Percentiles rank a stretch among this genome's conserved stretches.
Conservation (phyloP, 1,140 invertebrate genomes). For the Cydia splendana region DNA sequence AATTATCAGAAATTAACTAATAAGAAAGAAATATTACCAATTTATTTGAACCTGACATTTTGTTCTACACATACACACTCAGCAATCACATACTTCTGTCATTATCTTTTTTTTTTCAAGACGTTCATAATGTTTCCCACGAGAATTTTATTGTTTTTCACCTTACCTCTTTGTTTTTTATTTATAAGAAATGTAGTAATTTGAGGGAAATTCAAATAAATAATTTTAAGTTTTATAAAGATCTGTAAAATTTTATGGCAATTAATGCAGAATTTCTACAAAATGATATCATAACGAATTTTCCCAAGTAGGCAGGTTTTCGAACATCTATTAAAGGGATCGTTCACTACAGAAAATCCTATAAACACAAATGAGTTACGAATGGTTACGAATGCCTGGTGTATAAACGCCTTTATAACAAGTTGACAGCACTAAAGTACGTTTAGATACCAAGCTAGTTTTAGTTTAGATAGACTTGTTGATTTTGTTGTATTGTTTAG, state of each 20-base stretch:
- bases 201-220: background rate
- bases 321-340: background rate
- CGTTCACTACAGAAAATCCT: background rate
- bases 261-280: background rate
- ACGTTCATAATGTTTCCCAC: slow-evolving; percentile 18
- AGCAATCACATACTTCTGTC: slow-evolving; percentile 31
- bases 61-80: slow-evolving; percentile 41
- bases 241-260: background rate
- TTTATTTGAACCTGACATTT: slow-evolving; percentile 72
- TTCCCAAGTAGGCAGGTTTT: background rate
- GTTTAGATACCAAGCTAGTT: background rate
- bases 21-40: slow-evolving; percentile 58
- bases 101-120: slow-evolving; percentile 21
- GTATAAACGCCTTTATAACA: background rate
- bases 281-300: background rate
- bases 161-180: background rate
- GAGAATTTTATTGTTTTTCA: background rate
- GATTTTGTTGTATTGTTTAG: background rate
- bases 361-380: background rate
- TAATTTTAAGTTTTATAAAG: background rate
- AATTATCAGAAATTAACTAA: slow-evolving; percentile 25
- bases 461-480: background rate
- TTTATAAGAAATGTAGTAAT: background rate
- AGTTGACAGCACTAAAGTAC: background rate
- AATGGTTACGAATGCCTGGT: background rate